Percentiles rank a stretch among this genome's conserved stretches.
Conservation (phyloP, 2,113 vertebrate species). For the Sprattus sprattus region DNA sequence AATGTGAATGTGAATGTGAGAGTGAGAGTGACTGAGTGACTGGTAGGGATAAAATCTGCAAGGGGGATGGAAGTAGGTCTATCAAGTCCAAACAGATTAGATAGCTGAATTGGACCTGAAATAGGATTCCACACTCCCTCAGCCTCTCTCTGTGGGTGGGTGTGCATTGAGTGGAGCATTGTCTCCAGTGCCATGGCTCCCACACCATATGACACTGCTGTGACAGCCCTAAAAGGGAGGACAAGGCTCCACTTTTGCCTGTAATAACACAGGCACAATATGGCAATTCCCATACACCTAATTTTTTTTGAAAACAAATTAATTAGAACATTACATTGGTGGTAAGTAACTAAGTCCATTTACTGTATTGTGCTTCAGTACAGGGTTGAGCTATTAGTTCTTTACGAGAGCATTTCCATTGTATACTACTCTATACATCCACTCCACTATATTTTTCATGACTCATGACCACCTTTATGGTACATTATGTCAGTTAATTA, state of each 20-base stretch:
- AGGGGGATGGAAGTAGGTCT: not conserved
- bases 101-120: not conserved
- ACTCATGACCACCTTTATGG: too few species aligned
- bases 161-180: not conserved
- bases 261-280: not conserved
- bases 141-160: conserved; percentile 1
- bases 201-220: not conserved
- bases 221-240: not conserved
- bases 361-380: too few species aligned
- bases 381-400: too few species aligned
- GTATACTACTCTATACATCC: too few species aligned
- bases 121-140: not conserved
- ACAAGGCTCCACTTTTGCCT: not conserved
- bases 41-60: not conserved
- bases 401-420: too few species aligned
- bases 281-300: not conserved
- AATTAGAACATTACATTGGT: too few species aligned
- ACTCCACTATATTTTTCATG: too few species aligned
- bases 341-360: too few species aligned
- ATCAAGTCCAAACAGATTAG: not conserved
- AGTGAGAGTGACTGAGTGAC: not conserved
- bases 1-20: not conserved
- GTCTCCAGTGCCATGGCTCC: not conserved
- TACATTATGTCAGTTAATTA: too few species aligned
- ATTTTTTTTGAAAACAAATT: not conserved